Evolutionary conservation across 1,140 invertebrate species (phyloP), one percentile per base, ranked within the genome.

Genomic region (Hestina assimilis): DNA sequence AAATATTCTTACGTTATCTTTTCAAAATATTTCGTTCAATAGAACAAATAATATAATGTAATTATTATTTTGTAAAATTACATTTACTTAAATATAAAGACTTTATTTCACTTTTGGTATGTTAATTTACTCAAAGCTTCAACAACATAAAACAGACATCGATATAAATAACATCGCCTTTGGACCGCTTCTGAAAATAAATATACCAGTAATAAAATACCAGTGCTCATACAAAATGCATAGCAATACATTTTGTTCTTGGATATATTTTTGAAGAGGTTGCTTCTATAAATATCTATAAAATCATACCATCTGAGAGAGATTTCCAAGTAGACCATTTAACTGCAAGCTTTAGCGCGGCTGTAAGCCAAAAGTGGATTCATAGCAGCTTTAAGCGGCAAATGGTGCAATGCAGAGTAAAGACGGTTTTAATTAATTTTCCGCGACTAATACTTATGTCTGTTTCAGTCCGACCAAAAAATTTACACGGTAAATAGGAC

Each of bases 401-500:
- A 56, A 56, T 56, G 53, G 53, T 56, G 53, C 53, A 56, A 47
- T 56, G 53, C 53, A 47, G 53, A 47, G 31, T 56, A 56, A 56
- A 56, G 53, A 56, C 53, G 53, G 31, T 41, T 56, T 56, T 56
- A 56, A 56, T 56, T 56, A 56, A 56, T 56, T 56, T 46, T 46
- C 43, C 53, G 53, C 53, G 53, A 56, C 43, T 41, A 56, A 56
- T 56, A 56, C 53, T 48, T 48, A 48, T 35, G 45, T 56, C 45
- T 56, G 53, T 56, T 46, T 40, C 31, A 55, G 31, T 45, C 19
- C 19, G 41, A 48, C 43, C 12, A 41, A 46, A 48, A 46, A 29
- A 38, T 3, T 41, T 12, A 12, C 46, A 20, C 24, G 41, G 33
- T 11, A 52, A 52, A 52, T 41, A 3, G 9, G 24, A 29, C 47